Evolutionary conservation across 2,888 invertebrate genomes (phyloP).

Genomic region (Dryadula phaetusa): DNA sequence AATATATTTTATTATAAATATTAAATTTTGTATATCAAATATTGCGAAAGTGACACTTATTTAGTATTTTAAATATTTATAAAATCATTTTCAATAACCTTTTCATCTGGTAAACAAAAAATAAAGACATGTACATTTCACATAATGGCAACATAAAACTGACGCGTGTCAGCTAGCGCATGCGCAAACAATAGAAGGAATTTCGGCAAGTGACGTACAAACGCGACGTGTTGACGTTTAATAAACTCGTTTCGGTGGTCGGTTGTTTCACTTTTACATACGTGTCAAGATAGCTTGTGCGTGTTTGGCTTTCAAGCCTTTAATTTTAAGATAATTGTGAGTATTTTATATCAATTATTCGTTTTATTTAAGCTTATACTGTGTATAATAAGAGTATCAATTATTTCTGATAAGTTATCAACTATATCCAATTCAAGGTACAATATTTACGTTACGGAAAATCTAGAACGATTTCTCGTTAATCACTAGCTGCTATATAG

Average conservation of each 20-base stretch:
- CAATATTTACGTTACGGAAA: conserved; percentile 46
- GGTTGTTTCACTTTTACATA: conserved; percentile 74
- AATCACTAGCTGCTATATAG: conserved; percentile 37
- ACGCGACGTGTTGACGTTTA: conserved; percentile 56
- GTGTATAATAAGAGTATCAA: conserved; percentile 11
- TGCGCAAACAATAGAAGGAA: conserved; percentile 37
- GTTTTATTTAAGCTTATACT: conserved; percentile 47
- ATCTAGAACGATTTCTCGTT: conserved; percentile 46
- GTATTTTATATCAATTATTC: conserved; percentile 56
- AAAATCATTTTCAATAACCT: background rate
- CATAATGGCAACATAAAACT: conserved; percentile 49
- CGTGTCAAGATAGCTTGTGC: conserved; percentile 79
- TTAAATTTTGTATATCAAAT: no score
- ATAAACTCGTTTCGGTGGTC: conserved; percentile 47
- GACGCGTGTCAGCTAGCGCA: conserved; percentile 54
- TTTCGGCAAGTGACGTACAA: conserved; percentile 47
- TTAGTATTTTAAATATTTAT: no score
- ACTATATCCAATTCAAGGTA: conserved; percentile 23
- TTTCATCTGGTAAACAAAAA: background rate
- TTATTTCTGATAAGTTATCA: conserved; percentile 14
- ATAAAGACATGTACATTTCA: background rate
- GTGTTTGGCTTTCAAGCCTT: conserved; percentile 73
- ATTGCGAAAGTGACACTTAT: no score
- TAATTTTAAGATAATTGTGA: conserved; percentile 80
- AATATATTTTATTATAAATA: no score